Evolutionary conservation across 2,888 invertebrate genomes (phyloP).

Genomic region (Mechanitis mazaeus): DNA sequence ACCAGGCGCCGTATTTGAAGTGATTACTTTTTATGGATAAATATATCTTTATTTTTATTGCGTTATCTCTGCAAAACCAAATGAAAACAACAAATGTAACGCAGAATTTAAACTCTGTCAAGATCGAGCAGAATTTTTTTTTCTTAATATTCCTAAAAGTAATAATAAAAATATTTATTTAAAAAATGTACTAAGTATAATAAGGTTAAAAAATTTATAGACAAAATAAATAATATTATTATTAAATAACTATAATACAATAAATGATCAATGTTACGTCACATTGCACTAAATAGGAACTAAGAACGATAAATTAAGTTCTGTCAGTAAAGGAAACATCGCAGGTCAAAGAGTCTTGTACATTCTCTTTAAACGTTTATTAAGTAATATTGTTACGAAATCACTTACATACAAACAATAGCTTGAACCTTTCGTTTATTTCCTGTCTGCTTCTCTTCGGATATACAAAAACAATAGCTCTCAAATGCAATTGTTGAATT

Average conservation of each 20-base stretch:
- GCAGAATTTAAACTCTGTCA: too few species aligned
- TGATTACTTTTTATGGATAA: too few species aligned
- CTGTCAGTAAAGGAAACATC: slow-evolving; percentile 17
- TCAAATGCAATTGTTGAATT: slow-evolving; percentile 53
- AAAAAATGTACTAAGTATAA: too few species aligned
- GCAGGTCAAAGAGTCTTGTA: slow-evolving; percentile 27
- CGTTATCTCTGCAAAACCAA: too few species aligned
- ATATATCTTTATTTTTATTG: too few species aligned
- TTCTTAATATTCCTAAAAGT: too few species aligned
- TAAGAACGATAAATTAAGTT: background rate
- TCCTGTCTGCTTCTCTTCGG: slow-evolving; percentile 56
- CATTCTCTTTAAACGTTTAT: slow-evolving; percentile 5
- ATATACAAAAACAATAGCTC: slow-evolving; percentile 54
- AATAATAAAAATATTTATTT: too few species aligned
- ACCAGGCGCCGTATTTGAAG: too few species aligned
- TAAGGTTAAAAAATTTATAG: too few species aligned
- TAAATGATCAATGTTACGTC: background rate
- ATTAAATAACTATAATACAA: background rate
- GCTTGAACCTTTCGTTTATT: slow-evolving; percentile 48
- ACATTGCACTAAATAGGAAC: background rate
- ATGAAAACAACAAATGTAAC: too few species aligned
- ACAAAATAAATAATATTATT: too few species aligned
- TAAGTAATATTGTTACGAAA: slow-evolving; percentile 44
- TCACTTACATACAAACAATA: slow-evolving; percentile 52
- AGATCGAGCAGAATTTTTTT: too few species aligned